Conservation (phyloP, 1,140 invertebrate species). For the Ips nitidus region DNA sequence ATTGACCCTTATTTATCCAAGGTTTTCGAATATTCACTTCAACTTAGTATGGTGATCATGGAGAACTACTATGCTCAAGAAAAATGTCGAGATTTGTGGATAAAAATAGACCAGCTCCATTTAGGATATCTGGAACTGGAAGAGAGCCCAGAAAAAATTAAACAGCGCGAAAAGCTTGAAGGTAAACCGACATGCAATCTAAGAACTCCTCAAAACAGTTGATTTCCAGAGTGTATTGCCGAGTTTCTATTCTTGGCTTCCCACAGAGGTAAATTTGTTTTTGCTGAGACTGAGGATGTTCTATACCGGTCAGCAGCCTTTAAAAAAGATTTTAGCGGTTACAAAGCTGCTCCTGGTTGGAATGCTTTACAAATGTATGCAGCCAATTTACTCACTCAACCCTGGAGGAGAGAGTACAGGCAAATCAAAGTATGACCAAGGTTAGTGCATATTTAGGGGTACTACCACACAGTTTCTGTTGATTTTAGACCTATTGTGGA, state of each 20-base stretch:
- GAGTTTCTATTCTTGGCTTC: slow-evolving; percentile 76
- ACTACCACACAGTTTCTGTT: background rate
- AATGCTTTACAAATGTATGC: slow-evolving; percentile 82
- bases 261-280: slow-evolving; percentile 77
- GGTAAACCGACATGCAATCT: slow-evolving; percentile 53
- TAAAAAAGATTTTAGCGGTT: slow-evolving; percentile 74
- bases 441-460: no score
- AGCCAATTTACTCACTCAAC: slow-evolving; percentile 79
- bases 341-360: slow-evolving; percentile 78
- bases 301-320: slow-evolving; percentile 70
- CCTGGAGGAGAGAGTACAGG: slow-evolving; percentile 85
- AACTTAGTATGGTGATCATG: slow-evolving; percentile 45
- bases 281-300: slow-evolving; percentile 71
- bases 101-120: slow-evolving; percentile 69
- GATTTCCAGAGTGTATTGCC: slow-evolving; percentile 67
- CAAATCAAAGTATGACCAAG: slow-evolving; percentile 66
- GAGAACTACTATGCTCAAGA: slow-evolving; percentile 52
- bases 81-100: slow-evolving; percentile 63
- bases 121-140: slow-evolving; percentile 75
- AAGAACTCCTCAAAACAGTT: background rate
- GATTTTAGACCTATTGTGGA: slow-evolving; percentile 73
- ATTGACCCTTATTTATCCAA: no score
- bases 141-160: slow-evolving; percentile 71
- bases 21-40: no score
- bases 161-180: slow-evolving; percentile 73